phyloP scores from a whole-genome alignment of 2,797 vertebrate genomes.

The Prunella strophiata region DNA sequence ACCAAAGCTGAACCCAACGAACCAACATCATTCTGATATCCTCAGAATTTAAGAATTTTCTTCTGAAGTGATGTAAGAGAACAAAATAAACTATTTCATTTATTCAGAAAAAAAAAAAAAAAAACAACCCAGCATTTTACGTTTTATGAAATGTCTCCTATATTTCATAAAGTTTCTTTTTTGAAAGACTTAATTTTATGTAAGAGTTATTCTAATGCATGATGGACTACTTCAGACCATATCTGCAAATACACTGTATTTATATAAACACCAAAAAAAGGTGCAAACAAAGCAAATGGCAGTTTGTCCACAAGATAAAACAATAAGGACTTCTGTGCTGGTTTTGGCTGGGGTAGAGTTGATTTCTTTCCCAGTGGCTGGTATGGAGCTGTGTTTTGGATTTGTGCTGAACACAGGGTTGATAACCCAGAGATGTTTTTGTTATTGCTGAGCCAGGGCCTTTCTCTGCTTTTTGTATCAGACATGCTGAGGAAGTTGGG shows the following conservation, averaged over 20 bases:
- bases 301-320: not conserved
- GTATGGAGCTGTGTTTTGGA: fast-evolving
- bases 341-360: not conserved
- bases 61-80: not conserved
- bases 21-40: not conserved
- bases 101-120: not conserved
- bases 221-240: not conserved
- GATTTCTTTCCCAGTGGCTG: not conserved
- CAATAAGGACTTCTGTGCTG: not conserved
- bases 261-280: not conserved
- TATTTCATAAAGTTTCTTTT: not conserved
- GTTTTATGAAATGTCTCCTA: not conserved
- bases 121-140: too few species aligned
- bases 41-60: not conserved
- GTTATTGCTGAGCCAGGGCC: not conserved
- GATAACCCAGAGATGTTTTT: not conserved
- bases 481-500: fast-evolving
- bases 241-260: not conserved
- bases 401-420: not conserved
- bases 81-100: not conserved
- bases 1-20: not conserved
- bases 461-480: fast-evolving
- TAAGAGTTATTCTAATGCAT: not conserved
- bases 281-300: not conserved
- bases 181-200: not conserved